Evolutionary conservation across 2,113 vertebrate genomes (phyloP), one percentile per base, ranked within the genome.

Genomic region (Circaetus gallicus): DNA sequence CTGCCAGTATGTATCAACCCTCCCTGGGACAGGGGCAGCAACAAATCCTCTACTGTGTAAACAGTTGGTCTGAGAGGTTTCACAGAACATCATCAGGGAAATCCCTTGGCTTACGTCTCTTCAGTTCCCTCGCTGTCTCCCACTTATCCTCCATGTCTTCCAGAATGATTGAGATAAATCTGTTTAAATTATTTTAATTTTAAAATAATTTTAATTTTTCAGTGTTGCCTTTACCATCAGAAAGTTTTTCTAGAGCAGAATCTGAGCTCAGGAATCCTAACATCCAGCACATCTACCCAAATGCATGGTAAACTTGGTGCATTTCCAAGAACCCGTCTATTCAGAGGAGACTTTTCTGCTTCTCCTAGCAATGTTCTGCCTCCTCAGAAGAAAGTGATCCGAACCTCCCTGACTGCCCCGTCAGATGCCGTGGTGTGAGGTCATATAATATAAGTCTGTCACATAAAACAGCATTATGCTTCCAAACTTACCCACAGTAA

Each of bases 261-360:
- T 81, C 38, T 77, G 24, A 93, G 10, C 14, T 74, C 50, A 72
- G 12, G 43, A 69, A 88, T 49, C 10, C 15, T 47, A 45, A 40
- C 3, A 34, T 47, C 26, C 34, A 82, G 14, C 34, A 53, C 3
- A 3, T 82, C 22, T 66, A 40, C 38, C 47, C 26, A 82, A 67
- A 58, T 1, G 0, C 0, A 1, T 16, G 5, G 6, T 32, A 53
- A 83, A 66, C 3, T 38, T 81, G 22, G 10, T 50, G 8, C 22
- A 47, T 45, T 83, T 91, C 67, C 50, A 94, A 81, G 45, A 92
- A 50, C 10, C 13, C 8, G 12, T 31, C 24, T 55, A 40, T 55
- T 70, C 8, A 59, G 47, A 59, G 43, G 58, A 90, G 36, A 78
- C 13, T 63, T 62, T 63, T 62, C 63, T 81, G 14, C 67, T 93